Base-by-base conservation (phyloP, 2,113 vertebrate species). In the Pyxicephalus adspersus region DNA sequence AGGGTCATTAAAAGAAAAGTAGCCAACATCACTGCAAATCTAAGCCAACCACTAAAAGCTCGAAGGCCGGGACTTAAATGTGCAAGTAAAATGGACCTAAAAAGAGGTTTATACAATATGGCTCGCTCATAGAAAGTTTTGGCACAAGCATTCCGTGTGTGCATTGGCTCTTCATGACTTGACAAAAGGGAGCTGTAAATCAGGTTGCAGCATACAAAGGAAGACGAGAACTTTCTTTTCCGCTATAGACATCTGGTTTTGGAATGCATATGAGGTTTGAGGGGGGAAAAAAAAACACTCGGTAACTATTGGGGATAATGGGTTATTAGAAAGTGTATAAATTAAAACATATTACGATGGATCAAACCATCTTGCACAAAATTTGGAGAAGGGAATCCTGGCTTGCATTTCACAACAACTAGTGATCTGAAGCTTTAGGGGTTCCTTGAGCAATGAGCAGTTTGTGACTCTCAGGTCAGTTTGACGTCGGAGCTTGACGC, bases 211-310 rank as follows among this genome's bases (percentile, higher is more conserved):
- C 38, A 34, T 72, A 68, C 28, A 61, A 31, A 68, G 16, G 64
- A 60, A 50, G n/a, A 25, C 31, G 19, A 60, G 57, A 64, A 45
- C 31, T 60, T 38, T 67, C 25, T 50, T 23, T 26, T 4, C 55
- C 28, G 25, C 76, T 79, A 20, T 13, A 60, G 64, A 66, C 64
- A 79, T 79, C 76, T 79, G 76, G 76, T 52, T 68, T 68, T 60
- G 76, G 76, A 79, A 79, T 60, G 76, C 18, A 45, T 23, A 25
- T 31, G 26, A 17, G 20, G 18, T 72, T 68, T 45, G 15, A 45
- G n/a, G n/a, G n/a, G n/a, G n/a, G n/a, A 45, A 45, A 45, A 57
- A 57, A 78, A 18, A 17, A 7, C 26, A 73, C 22, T 28, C 60
- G 28, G 16, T n/a, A 25, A 7, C 1, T 3, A 58, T 20, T 17